A percentile compares a stretch with the other conserved stretches of the same genome.
Evolutionary conservation across 1,140 invertebrate genomes (phyloP).

Genomic region (Lineus longissimus): DNA sequence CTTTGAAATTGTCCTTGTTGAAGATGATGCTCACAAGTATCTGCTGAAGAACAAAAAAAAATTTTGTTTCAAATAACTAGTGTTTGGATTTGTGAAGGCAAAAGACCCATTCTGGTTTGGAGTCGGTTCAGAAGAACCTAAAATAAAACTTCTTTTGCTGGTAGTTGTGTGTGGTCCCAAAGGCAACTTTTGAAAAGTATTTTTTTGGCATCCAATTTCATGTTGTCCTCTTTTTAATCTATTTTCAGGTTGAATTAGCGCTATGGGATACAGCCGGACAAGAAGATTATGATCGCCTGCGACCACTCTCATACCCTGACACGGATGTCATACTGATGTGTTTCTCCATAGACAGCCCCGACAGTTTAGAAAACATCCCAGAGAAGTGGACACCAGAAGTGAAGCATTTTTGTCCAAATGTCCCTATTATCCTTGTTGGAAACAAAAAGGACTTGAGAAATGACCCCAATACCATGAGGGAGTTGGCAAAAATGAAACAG

Average conservation of each 20-base stretch:
- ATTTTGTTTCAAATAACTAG: too few relatives aligned
- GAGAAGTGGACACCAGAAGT: constrained; percentile 55
- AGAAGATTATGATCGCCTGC: constrained; percentile 95
- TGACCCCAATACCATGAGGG: constrained; percentile 92
- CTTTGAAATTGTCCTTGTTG: too few relatives aligned
- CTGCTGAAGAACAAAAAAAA: too few relatives aligned
- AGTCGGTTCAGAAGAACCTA: too few relatives aligned
- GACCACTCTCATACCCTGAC: constrained; percentile 94
- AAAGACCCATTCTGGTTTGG: too few relatives aligned
- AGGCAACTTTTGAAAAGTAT: too few relatives aligned
- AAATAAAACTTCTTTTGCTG: too few relatives aligned
- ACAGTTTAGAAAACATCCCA: constrained; percentile 49
- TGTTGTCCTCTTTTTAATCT: not conserved
- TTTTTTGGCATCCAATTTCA: too few relatives aligned
- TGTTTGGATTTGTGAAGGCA: too few relatives aligned
- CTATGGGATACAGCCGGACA: constrained; percentile 99
- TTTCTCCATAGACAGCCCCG: constrained; percentile 48
- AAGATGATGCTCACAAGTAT: too few relatives aligned
- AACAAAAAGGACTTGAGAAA: constrained; percentile 71
- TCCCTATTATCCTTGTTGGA: constrained; percentile 53
- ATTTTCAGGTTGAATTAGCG: constrained; percentile 75
- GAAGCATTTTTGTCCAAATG: constrained; percentile 53
- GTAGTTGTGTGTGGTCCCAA: too few relatives aligned
- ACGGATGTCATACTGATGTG: constrained; percentile 67
- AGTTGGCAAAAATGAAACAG: constrained; percentile 98